These are phyloP conservation scores for Drosophila elegans DNA, from an alignment of 1,140 invertebrate species.

Conservation along the genomic window DNA sequence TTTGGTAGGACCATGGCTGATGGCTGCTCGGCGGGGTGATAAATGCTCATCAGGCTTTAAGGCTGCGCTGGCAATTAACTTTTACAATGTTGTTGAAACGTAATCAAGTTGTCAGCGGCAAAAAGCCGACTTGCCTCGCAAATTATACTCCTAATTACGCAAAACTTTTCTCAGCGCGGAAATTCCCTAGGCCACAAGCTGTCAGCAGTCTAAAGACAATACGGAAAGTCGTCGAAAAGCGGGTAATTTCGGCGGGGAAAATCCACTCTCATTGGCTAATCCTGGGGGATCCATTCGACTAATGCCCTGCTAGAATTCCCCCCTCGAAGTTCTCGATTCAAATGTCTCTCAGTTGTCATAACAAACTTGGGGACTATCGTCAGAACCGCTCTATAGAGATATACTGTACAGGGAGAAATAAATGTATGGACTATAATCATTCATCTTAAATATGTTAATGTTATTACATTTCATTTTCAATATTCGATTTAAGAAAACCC, in stretches of 20 bases:
- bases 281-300: conserved; percentile 78
- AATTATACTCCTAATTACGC: conserved; percentile 76
- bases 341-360: conserved; percentile 81
- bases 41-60: conserved; percentile 81
- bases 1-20: conserved; percentile 4
- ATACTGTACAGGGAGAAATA: conserved; percentile 8
- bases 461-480: too few relatives aligned
- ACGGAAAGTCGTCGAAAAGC: neutral
- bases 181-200: conserved; percentile 67
- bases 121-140: conserved; percentile 47
- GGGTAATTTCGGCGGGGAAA: conserved; percentile 10
- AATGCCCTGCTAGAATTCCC: conserved; percentile 70
- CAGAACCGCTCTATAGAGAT: conserved; percentile 2
- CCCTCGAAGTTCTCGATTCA: conserved; percentile 52
- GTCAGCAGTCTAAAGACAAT: conserved; percentile 55
- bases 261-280: conserved; percentile 62
- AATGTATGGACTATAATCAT: too few relatives aligned
- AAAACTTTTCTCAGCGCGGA: conserved; percentile 51
- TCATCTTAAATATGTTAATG: too few relatives aligned
- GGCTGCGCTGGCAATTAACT: conserved; percentile 76
- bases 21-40: conserved; percentile 55
- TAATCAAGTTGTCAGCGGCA: conserved; percentile 77
- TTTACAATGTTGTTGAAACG: conserved; percentile 82
- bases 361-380: conserved; percentile 57
- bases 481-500: too few relatives aligned